Percentiles rank a stretch among this genome's conserved stretches.
Evolutionary conservation across 2,888 invertebrate genomes (phyloP).

Genomic region (Suillia variegata): DNA sequence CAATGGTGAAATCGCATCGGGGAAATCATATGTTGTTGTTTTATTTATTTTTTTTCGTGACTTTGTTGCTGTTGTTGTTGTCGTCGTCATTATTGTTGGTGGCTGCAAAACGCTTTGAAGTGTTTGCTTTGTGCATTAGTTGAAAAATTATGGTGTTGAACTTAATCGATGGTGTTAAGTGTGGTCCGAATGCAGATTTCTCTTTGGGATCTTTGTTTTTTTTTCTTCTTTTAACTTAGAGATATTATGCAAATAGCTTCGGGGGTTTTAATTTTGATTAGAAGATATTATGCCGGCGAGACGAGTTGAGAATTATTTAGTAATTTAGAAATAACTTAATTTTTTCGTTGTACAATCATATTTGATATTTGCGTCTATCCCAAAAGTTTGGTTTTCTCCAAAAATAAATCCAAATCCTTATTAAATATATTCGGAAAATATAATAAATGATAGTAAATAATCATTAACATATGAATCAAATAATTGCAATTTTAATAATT

Average conservation of each 20-base stretch:
- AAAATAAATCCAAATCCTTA: too few relatives aligned
- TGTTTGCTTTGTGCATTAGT: slow-evolving; percentile 12
- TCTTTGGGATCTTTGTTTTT: background rate
- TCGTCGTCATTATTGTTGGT: slow-evolving; percentile 13
- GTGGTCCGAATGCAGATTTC: background rate
- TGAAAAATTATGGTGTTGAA: slow-evolving; percentile 13
- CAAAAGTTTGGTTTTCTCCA: too few relatives aligned
- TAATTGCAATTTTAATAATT: too few relatives aligned
- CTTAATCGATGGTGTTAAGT: slow-evolving; percentile 5
- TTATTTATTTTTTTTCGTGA: slow-evolving; percentile 15
- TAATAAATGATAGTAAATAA: too few relatives aligned
- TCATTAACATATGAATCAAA: too few relatives aligned
- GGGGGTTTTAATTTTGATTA: background rate
- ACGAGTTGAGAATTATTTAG: background rate
- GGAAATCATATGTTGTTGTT: slow-evolving; percentile 23
- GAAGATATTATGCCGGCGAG: background rate
- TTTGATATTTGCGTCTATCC: too few relatives aligned
- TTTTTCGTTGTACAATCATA: too few relatives aligned
- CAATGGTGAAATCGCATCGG: slow-evolving; percentile 20
- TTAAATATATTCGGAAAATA: too few relatives aligned
- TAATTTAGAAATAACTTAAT: too few relatives aligned
- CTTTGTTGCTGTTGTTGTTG: slow-evolving; percentile 18
- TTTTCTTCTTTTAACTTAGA: background rate
- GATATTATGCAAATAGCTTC: background rate
- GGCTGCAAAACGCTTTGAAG: slow-evolving; percentile 7